These are phyloP conservation scores for Microcebus ravelobensis DNA, from an alignment of 2,113 vertebrate species.

Conservation along the genomic window DNA sequence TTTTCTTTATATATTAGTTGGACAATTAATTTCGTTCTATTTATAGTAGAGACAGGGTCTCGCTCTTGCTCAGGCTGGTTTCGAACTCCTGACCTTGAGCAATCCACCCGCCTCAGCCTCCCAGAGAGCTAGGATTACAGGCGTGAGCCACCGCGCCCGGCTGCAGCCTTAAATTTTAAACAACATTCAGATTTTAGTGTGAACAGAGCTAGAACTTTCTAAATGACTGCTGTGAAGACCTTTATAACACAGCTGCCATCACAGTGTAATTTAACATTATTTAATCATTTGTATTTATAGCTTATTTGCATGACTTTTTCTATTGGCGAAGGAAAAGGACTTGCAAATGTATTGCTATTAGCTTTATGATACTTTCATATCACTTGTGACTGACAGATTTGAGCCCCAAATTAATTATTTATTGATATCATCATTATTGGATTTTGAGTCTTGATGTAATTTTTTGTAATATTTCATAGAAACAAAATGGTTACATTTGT, in stretches of 20 bases:
- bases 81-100: no score
- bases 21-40: no score
- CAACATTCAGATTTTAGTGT: background rate
- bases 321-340: background rate
- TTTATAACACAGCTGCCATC: background rate
- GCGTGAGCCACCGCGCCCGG: no score
- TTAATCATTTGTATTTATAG: background rate
- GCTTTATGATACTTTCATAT: background rate
- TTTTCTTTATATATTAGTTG: no score
- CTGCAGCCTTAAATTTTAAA: background rate
- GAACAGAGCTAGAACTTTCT: background rate
- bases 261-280: background rate
- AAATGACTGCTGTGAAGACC: background rate
- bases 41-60: no score
- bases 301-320: slow-evolving; percentile 57
- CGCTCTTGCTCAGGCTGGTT: no score
- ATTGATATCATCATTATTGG: background rate
- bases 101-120: no score
- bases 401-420: background rate
- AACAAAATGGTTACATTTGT: background rate
- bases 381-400: background rate
- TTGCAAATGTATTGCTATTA: background rate
- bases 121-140: no score
- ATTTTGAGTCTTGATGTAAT: background rate
- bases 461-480: slow-evolving; percentile 28